Base-by-base conservation (phyloP, 2,888 invertebrate species). In the Axea sp. region DNA sequence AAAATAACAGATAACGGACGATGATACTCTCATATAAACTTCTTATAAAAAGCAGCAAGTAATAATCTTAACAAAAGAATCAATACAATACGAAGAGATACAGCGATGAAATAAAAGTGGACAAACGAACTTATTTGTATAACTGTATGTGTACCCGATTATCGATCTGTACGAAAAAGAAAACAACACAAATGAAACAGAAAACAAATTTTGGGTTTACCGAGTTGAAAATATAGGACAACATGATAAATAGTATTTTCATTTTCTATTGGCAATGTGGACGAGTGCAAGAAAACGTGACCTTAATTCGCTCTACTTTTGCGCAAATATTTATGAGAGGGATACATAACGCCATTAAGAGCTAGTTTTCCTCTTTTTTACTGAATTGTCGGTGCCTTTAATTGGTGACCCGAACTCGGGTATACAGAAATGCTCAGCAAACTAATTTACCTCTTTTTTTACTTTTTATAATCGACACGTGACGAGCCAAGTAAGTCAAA, bases 181-280 rank as follows among this genome's bases (percentile, higher is more conserved):
- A 69, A 55, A 9, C 37, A 62, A 64, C 33, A 33, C 47, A 39
- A 62, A 45, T 35, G 64, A 65, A 65, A 65, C 37, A 65, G 65
- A 60, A 73, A 73, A 65, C 65, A 73, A 73, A 65, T 65, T 73
- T 73, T 73, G 43, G 49, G 53, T 73, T 72, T 73, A 73, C 59
- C 65, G 59, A 73, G 65, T 59, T 65, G 59, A 65, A 65, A 65
- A 73, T 73, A 53, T 65, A 65, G 72, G 72, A 30, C 72, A 64
- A 17, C 49, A 41, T 72, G 71, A 72, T 72, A 57, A 72, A 72
- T 57, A 64, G 64, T 72, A 72, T 62, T 73, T 73, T 67, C 67
- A 73, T 73, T 67, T 72, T 73, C 55, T 67, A 67, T 55, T 59
- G 51, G 49, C 67, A 53, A 73, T 41, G 64, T 41, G 31, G 35